Conservation (phyloP, 2,888 invertebrate genomes). For the Portevinia maculata region DNA sequence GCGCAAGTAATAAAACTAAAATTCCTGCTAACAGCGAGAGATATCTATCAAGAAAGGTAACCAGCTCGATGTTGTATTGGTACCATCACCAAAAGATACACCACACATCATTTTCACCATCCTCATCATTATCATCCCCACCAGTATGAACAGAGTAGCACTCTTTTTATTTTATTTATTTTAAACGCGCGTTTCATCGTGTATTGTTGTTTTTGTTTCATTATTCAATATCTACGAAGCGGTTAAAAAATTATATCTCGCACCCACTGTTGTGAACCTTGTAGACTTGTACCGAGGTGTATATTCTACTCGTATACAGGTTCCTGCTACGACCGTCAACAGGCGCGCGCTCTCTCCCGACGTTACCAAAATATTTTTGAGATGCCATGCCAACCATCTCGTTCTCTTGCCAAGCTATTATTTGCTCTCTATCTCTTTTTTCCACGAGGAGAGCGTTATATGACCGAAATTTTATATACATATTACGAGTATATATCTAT, state of each 20-base stretch:
- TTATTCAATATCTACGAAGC: constrained; percentile 30
- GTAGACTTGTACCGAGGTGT: no score
- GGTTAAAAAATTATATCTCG: constrained; percentile 49
- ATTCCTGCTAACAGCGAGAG: constrained; percentile 38
- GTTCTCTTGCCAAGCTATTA: constrained; percentile 17
- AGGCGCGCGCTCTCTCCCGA: constrained; percentile 23
- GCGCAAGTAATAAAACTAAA: constrained; percentile 41
- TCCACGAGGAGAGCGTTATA: constrained; percentile 37
- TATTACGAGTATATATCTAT: no score
- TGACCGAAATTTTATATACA: constrained; percentile 19
- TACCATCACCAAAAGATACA: constrained; percentile 44
- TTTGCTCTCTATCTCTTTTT: constrained; percentile 14
- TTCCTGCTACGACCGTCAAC: constrained; percentile 28
- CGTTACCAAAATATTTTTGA: constrained; percentile 54
- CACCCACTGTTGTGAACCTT: constrained; percentile 63
- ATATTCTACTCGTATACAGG: constrained; percentile 54
- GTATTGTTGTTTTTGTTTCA: constrained; percentile 30
- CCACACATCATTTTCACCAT: constrained; percentile 43
- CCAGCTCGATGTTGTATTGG: constrained; percentile 44
- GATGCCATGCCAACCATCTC: constrained; percentile 23
- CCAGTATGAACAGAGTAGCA: constrained; percentile 31
- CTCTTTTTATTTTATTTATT: constrained; percentile 32
- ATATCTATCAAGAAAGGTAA: constrained; percentile 39
- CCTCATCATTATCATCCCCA: constrained; percentile 45
- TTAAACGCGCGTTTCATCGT: constrained; percentile 49